Evolutionary conservation across 2,888 invertebrate genomes (phyloP).

Genomic region (Melitaea athalia): DNA sequence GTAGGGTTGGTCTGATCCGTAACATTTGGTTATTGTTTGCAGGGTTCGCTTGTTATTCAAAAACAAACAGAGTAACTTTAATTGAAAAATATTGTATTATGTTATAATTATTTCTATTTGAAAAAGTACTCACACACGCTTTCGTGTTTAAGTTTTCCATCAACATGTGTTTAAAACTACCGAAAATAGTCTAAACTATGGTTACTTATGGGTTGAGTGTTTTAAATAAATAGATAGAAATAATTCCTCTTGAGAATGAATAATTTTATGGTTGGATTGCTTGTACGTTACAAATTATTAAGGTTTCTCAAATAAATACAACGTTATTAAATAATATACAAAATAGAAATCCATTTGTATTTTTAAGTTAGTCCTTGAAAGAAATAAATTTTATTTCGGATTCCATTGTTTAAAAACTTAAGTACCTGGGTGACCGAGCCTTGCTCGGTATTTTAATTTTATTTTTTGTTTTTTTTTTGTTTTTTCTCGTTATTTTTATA

Average conservation of each 20-base stretch:
- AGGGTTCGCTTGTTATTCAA: slow-evolving; percentile 32
- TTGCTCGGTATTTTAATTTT: no score
- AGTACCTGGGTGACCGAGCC: no score
- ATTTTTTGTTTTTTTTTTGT: no score
- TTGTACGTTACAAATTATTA: not conserved
- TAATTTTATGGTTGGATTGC: not conserved
- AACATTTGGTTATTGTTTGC: slow-evolving; percentile 44
- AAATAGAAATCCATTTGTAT: not conserved
- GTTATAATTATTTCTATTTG: not conserved
- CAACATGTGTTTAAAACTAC: not conserved
- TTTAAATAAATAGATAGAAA: not conserved
- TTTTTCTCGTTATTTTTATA: no score
- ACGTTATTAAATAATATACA: not conserved
- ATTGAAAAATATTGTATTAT: slow-evolving; percentile 20
- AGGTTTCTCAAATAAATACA: not conserved
- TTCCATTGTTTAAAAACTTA: no score
- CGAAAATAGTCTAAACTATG: not conserved
- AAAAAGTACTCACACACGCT: not conserved
- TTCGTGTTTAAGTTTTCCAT: not conserved
- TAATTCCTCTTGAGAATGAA: not conserved
- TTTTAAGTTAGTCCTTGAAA: not conserved
- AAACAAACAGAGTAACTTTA: slow-evolving; percentile 30
- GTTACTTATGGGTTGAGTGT: not conserved
- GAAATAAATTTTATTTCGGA: no score
- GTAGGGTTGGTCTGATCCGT: slow-evolving; percentile 40